These are phyloP conservation scores for Natator depressus DNA, from an alignment of 2,113 vertebrate genomes.

Conservation along the genomic window DNA sequence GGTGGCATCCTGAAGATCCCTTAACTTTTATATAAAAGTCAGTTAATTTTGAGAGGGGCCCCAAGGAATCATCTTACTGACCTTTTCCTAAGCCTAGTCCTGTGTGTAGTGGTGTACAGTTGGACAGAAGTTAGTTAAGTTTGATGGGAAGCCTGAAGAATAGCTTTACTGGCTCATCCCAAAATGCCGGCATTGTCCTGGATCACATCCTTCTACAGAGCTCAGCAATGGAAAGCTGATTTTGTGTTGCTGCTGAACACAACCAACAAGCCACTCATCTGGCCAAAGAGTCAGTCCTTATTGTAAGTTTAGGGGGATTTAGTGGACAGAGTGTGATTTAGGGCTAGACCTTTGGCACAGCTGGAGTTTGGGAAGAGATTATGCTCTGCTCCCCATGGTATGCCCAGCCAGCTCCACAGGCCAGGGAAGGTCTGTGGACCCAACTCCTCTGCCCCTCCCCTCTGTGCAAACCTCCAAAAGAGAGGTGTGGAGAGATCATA, in stretches of 20 bases:
- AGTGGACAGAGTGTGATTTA: neutral
- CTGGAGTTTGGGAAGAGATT: neutral
- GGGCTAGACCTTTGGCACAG: neutral
- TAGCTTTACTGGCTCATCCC: neutral
- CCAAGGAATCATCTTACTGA: neutral
- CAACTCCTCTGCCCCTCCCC: neutral
- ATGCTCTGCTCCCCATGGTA: neutral
- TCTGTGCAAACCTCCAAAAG: too few relatives aligned
- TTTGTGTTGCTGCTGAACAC: neutral
- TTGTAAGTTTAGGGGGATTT: slow-evolving; percentile 1
- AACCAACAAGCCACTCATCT: neutral
- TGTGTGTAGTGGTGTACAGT: rapidly evolving
- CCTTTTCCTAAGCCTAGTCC: neutral
- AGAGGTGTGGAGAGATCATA: too few relatives aligned
- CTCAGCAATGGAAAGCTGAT: neutral
- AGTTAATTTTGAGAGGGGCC: rapidly evolving
- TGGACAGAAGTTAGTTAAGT: neutral
- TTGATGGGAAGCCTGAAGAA: neutral
- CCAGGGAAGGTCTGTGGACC: neutral
- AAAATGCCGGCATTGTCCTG: neutral
- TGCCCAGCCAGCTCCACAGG: neutral
- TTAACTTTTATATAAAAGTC: neutral
- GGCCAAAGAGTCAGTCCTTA: neutral
- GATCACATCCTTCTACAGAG: neutral
- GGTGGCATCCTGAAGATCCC: neutral